Evolutionary conservation across 2,797 vertebrate genomes (phyloP).

Genomic region (Prionace glauca): DNA sequence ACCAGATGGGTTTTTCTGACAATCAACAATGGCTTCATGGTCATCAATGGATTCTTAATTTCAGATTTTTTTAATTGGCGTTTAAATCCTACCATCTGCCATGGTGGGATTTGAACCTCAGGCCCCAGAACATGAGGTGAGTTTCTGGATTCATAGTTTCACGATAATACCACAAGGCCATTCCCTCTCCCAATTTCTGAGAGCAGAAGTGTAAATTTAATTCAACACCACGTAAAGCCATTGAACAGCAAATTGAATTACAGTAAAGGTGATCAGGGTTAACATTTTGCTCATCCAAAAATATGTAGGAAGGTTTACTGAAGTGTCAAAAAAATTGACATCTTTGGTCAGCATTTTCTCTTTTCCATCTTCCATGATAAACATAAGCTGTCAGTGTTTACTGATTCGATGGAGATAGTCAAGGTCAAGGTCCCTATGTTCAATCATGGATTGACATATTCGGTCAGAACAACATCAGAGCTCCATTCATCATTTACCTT

Average conservation of each 20-base stretch:
- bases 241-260: not conserved
- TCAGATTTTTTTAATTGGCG: too few species aligned
- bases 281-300: not conserved
- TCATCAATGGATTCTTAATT: too few species aligned
- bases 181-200: not conserved
- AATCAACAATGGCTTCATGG: too few species aligned
- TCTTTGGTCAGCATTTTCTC: slow-evolving; percentile 1
- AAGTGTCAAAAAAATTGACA: not conserved
- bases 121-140: too few species aligned
- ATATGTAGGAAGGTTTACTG: not conserved
- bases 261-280: not conserved
- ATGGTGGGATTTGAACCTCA: too few species aligned
- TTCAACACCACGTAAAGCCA: not conserved
- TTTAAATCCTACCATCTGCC: too few species aligned
- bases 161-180: too few species aligned
- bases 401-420: not conserved
- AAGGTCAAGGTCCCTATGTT: slow-evolving; percentile 12
- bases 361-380: not conserved
- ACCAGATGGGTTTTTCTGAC: too few species aligned
- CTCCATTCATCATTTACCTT: not conserved
- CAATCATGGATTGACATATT: slow-evolving; percentile 2
- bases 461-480: not conserved
- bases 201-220: not conserved
- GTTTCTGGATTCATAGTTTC: too few species aligned
- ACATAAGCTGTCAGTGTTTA: slow-evolving; percentile 23